Base-by-base conservation (phyloP, 2,888 invertebrate genomes). In the Dendrolimus pini region DNA sequence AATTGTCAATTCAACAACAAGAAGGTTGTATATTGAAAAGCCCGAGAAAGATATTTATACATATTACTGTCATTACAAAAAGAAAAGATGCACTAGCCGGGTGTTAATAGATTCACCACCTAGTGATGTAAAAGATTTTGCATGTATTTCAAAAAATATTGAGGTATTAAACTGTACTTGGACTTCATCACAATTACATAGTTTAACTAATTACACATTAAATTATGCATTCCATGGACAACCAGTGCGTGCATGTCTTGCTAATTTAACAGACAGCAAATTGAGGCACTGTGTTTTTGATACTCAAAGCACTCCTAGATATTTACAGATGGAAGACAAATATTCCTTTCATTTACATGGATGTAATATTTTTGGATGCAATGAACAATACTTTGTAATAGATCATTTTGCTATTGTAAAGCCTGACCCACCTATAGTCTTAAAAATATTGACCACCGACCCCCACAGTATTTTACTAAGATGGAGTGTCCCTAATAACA, bases 111-210 rank as follows among this genome's bases (percentile, higher is more conserved):
- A 92, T 53, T 83, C 87, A 53, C 86, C 92, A 58, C 96, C 96
- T 0, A 76, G 87, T 60, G 80, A 91, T 66, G 94, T 96, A 2
- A 80, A 85, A 9, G 93, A 96, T 76, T 96, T 97, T 71, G 84
- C 85, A 41, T 97, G 97, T 74, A 82, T 93, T 56, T 94, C 96
- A 10, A 86, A 92, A 64, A 95, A 97, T 77, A 94, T 95, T 85
- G 93, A 94, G 57, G 93, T 92, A 68, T 83, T 97, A 66, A 94
- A 92, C 12, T 97, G 97, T 75, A 91, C 93, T 1, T 97, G 96
- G 94, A 92, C 91, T 0, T 87, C 91, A 55, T 93, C 93, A 1
- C 70, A 72, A 2, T 64, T 88, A 84, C 93, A 60, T 52, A 81
- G 78, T 64, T 67, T 65, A 52, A 76, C 80, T 42, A 77, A 74